Percentiles rank a stretch among this genome's conserved stretches.
Evolutionary conservation across 2,113 vertebrate genomes (phyloP).

Genomic region (Thalassarche chlororhynchos): DNA sequence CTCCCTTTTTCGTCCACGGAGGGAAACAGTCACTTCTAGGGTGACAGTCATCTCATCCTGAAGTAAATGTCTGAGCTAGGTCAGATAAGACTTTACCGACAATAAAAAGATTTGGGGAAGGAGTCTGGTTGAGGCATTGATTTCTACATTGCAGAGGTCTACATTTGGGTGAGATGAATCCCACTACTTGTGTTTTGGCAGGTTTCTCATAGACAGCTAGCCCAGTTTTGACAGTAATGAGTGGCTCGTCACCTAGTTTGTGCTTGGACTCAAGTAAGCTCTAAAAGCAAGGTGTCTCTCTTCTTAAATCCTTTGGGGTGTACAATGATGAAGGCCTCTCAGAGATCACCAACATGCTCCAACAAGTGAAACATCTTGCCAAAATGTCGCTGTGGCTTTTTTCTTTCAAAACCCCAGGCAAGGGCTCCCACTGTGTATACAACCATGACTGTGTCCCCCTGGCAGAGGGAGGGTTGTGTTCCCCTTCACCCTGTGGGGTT

Average conservation of each 20-base stretch:
- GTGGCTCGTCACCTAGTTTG: accelerated
- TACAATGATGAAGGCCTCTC: neutral
- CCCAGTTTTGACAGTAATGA: neutral
- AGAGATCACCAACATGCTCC: neutral
- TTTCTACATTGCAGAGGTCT: neutral
- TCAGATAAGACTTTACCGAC: neutral
- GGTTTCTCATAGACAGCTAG: neutral
- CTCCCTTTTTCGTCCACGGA: neutral
- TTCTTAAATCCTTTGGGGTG: neutral
- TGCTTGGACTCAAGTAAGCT: neutral
- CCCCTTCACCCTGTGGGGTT: neutral
- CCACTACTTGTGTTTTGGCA: neutral
- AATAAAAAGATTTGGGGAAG: neutral
- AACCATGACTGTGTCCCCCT: too few relatives aligned
- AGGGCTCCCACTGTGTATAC: neutral
- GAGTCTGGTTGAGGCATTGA: neutral
- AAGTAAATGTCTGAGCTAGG: neutral
- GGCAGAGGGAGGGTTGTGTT: neutral
- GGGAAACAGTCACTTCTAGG: neutral
- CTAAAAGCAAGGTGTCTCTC: neutral
- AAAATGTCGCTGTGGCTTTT: neutral
- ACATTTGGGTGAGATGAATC: neutral
- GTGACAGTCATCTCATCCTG: neutral
- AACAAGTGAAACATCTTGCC: neutral
- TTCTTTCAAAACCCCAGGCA: neutral